A percentile compares a stretch with the other conserved stretches of the same genome.
Conservation (phyloP, 2,113 vertebrate species). For the Mugil cephalus region DNA sequence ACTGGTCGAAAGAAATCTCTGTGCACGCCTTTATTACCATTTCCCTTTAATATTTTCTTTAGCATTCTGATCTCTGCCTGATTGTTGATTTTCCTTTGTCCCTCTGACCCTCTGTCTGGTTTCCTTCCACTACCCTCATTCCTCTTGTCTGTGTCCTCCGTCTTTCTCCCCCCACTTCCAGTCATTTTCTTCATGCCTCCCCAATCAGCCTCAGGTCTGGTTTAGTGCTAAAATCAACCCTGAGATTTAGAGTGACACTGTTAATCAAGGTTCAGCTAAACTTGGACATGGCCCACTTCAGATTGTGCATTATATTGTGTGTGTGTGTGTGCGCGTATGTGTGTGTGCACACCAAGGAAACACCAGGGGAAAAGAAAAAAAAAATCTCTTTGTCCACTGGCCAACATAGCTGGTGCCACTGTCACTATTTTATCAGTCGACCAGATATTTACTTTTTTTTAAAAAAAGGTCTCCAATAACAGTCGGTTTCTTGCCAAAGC, state of each 20-base stretch:
- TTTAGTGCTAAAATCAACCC: slow-evolving; percentile 55
- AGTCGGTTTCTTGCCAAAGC: slow-evolving; percentile 1
- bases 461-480: slow-evolving; percentile 27
- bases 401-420: slow-evolving; percentile 26
- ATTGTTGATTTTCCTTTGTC: slow-evolving; percentile 9
- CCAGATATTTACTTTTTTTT: slow-evolving; percentile 6
- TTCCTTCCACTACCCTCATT: not conserved
- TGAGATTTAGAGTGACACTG: slow-evolving; percentile 65
- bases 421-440: slow-evolving; percentile 32
- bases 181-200: slow-evolving; percentile 30
- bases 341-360: not conserved
- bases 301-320: slow-evolving; percentile 42
- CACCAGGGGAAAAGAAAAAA: no score
- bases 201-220: slow-evolving; percentile 62
- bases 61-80: not conserved
- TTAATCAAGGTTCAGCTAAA: slow-evolving; percentile 75
- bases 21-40: not conserved
- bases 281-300: slow-evolving; percentile 60
- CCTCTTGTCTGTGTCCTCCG: slow-evolving; percentile 2
- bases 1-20: slow-evolving; percentile 25
- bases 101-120: not conserved
- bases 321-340: slow-evolving; percentile 14
- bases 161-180: not conserved
- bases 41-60: not conserved
- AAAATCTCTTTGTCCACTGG: not conserved